These are phyloP conservation scores for Hypocryptadius cinnamomeus DNA, from an alignment of 2,113 vertebrate genomes.

Conservation along the genomic window DNA sequence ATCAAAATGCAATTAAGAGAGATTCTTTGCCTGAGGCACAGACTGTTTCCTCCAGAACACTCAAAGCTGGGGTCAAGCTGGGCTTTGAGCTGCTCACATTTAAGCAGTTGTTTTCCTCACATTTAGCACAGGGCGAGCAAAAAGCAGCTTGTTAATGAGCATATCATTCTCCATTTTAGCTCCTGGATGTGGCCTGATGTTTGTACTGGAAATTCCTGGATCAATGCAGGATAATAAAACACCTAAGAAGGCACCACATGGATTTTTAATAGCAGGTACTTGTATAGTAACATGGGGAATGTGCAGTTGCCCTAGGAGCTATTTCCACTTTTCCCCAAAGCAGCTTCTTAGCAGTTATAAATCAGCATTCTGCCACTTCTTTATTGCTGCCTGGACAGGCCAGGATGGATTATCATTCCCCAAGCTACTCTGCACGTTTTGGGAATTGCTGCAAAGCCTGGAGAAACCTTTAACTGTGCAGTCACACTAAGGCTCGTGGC, in stretches of 20 bases:
- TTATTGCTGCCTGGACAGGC: not conserved
- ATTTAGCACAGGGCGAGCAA: not conserved
- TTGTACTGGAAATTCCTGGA: not conserved
- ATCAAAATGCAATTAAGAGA: not conserved
- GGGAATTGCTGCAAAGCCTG: not conserved
- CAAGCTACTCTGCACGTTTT: not conserved
- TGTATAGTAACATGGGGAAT: not conserved
- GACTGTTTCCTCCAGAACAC: not conserved
- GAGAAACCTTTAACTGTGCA: not conserved
- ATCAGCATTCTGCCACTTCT: not conserved
- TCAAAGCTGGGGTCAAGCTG: not conserved
- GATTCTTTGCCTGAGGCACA: not conserved
- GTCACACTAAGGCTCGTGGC: not conserved
- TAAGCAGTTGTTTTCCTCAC: not conserved
- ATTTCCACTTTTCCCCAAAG: not conserved
- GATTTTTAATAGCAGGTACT: not conserved
- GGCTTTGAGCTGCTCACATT: not conserved
- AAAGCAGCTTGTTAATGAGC: not conserved
- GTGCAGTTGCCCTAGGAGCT: not conserved
- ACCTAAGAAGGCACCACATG: not conserved
- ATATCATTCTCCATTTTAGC: not conserved
- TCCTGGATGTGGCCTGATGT: not conserved
- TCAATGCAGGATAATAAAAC: not conserved
- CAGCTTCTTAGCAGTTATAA: not conserved
- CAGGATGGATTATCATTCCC: not conserved